These are phyloP conservation scores for Opisthocomus hoazin DNA, from an alignment of 2,113 vertebrate species.

Conservation along the genomic window DNA sequence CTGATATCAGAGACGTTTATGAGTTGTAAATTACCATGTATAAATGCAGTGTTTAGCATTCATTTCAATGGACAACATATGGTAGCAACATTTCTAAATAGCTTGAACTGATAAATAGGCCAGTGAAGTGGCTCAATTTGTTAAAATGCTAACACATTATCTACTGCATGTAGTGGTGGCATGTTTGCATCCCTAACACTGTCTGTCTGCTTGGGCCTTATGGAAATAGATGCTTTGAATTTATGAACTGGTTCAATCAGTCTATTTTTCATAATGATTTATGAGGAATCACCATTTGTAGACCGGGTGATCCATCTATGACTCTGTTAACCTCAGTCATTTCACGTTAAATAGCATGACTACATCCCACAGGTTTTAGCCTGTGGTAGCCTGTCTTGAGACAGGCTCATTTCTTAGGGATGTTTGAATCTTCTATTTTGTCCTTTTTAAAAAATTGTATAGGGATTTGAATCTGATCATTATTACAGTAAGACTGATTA, in stretches of 20 bases:
- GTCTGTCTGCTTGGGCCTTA: slow-evolving; percentile 41
- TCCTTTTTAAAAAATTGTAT: not conserved
- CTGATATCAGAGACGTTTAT: slow-evolving; percentile 75
- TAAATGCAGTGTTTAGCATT: slow-evolving; percentile 73
- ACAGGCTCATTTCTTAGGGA: not conserved
- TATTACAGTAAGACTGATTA: not conserved
- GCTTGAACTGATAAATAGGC: slow-evolving; percentile 77
- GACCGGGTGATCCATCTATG: slow-evolving; percentile 48
- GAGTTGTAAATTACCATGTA: slow-evolving; percentile 80
- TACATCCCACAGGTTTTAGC: not conserved
- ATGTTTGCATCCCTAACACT: slow-evolving; percentile 58
- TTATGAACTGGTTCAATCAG: slow-evolving; percentile 57
- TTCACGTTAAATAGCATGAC: not conserved
- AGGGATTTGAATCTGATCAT: not conserved
- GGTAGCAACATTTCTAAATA: slow-evolving; percentile 75
- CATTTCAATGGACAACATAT: slow-evolving; percentile 77
- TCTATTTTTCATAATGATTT: slow-evolving; percentile 68
- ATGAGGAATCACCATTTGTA: slow-evolving; percentile 5
- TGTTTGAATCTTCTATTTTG: not conserved
- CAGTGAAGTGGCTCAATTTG: slow-evolving; percentile 73
- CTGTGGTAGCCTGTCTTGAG: not conserved
- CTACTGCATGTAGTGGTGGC: slow-evolving; percentile 51
- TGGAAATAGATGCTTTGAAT: slow-evolving; percentile 53
- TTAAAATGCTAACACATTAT: slow-evolving; percentile 73
- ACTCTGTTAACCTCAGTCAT: not conserved